A percentile compares a stretch with the other conserved stretches of the same genome.
Evolutionary conservation across 2,888 invertebrate genomes (phyloP).

Genomic region (Quadroppia sp.): DNA sequence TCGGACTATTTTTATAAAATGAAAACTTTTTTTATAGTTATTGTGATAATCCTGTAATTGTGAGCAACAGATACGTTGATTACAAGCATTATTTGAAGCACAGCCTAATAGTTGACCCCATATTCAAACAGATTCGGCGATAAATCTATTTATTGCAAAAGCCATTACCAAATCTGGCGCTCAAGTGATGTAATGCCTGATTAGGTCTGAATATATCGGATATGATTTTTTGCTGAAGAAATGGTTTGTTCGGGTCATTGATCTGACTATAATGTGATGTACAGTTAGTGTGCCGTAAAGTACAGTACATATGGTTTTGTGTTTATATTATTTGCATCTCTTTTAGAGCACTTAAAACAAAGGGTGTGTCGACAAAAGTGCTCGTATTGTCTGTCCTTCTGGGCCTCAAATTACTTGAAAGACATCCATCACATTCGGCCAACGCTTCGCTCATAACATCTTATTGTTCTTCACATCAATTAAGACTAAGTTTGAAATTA

Average conservation of each 20-base stretch:
- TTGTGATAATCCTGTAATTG: too few species aligned
- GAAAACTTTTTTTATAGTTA: too few species aligned
- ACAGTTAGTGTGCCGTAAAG: neutral
- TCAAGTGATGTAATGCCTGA: neutral
- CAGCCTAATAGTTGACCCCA: slow-evolving; percentile 5
- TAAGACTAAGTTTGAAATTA: neutral
- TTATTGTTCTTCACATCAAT: slow-evolving; percentile 26
- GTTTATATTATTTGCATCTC: neutral
- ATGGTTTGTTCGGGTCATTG: slow-evolving; percentile 12
- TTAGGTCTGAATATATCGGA: neutral
- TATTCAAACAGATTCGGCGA: neutral
- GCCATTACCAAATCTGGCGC: neutral
- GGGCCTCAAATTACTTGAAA: neutral
- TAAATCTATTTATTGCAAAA: slow-evolving; percentile 8
- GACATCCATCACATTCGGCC: slow-evolving; percentile 27
- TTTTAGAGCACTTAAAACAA: slow-evolving; percentile 17
- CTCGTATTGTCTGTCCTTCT: slow-evolving; percentile 20
- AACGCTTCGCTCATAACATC: slow-evolving; percentile 17
- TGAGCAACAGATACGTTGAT: too few species aligned
- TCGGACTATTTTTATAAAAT: too few species aligned
- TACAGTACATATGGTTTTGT: neutral
- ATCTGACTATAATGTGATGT: neutral
- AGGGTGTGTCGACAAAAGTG: slow-evolving; percentile 24
- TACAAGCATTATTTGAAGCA: neutral
- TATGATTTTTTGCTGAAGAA: neutral